Conservation (phyloP, 1,140 invertebrate species). For the Brachionus asplanchnoidis region DNA sequence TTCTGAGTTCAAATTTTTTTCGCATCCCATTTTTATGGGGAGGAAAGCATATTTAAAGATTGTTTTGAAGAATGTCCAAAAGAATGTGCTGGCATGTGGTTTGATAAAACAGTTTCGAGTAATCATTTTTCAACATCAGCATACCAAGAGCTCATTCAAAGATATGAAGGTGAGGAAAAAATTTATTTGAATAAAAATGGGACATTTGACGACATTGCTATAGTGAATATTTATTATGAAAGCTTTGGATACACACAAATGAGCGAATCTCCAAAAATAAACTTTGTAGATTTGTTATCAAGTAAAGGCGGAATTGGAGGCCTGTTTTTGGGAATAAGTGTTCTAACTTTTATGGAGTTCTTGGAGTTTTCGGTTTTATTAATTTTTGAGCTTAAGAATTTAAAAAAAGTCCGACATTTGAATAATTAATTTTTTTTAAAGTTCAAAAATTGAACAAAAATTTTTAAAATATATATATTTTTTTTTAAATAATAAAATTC, state of each 20-base stretch:
- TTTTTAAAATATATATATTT: too few relatives aligned
- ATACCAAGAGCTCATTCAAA: background rate
- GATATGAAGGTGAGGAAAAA: background rate
- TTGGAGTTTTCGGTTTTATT: background rate
- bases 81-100: background rate
- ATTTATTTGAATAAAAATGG: background rate
- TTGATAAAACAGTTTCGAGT: background rate
- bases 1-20: background rate
- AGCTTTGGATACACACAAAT: background rate
- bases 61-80: background rate
- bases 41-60: background rate
- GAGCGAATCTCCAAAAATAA: background rate
- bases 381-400: background rate
- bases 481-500: too few relatives aligned
- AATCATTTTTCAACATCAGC: background rate
- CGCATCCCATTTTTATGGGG: background rate
- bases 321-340: constrained; percentile 19
- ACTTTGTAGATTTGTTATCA: background rate
- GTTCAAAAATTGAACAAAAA: too few relatives aligned
- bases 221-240: background rate
- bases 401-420: background rate
- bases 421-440: too few relatives aligned
- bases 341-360: background rate
- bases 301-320: background rate
- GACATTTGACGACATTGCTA: background rate